These are phyloP conservation scores for Melanocharis versteri DNA, from an alignment of 2,113 vertebrate species.

Conservation along the genomic window DNA sequence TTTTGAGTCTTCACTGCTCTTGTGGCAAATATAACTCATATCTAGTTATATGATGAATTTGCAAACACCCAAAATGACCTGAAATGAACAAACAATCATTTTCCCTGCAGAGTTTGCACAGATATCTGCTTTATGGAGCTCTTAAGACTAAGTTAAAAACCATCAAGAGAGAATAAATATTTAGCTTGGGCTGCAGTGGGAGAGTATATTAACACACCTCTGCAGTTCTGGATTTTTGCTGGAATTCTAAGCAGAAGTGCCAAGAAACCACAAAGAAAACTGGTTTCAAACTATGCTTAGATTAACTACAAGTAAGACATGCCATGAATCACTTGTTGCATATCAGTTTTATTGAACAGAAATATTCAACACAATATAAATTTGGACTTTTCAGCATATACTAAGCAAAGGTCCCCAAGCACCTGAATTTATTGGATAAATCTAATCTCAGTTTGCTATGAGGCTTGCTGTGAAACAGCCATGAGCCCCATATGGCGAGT, in stretches of 20 bases:
- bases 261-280: background rate
- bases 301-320: background rate
- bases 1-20: background rate
- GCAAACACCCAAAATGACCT: background rate
- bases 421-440: background rate
- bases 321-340: background rate
- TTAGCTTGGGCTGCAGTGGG: background rate
- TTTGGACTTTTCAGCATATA: background rate
- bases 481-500: background rate
- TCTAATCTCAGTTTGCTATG: background rate
- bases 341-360: background rate
- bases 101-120: background rate
- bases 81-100: slow-evolving; percentile 16
- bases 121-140: background rate
- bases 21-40: background rate
- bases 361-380: background rate
- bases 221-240: background rate
- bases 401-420: background rate
- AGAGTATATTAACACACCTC: background rate
- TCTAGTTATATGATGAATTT: background rate
- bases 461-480: background rate
- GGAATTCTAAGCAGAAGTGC: background rate
- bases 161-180: slow-evolving; percentile 32
- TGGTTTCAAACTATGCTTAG: background rate
- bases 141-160: background rate